Evolutionary conservation across 1,140 invertebrate genomes (phyloP).

Genomic region (Drosophila burlai): DNA sequence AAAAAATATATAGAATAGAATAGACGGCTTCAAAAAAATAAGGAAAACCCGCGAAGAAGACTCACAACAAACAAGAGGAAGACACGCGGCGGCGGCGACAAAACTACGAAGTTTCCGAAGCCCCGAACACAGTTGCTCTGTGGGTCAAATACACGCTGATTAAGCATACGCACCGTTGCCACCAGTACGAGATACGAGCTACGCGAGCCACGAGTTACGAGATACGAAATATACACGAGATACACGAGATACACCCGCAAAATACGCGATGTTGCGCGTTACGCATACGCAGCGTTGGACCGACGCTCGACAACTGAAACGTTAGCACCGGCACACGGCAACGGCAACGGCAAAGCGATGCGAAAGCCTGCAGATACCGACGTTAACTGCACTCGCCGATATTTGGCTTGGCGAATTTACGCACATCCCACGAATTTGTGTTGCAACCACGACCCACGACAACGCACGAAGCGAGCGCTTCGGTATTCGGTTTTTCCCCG

Average conservation of each 20-base stretch:
- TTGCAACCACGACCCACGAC: conserved; percentile 34
- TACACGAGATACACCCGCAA: background rate
- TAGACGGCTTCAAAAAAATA: background rate
- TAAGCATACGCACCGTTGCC: conserved; percentile 37
- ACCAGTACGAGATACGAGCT: too few relatives aligned
- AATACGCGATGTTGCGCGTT: conserved; percentile 14
- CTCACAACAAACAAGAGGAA: conserved; percentile 59
- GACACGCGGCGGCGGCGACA: conserved; percentile 16
- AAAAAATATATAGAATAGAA: conserved; percentile 18
- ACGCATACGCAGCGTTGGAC: conserved; percentile 38
- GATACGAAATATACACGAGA: conserved; percentile 4
- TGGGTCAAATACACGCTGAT: conserved; percentile 56
- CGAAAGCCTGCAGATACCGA: conserved; percentile 71
- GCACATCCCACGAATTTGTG: conserved; percentile 26
- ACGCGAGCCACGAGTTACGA: background rate
- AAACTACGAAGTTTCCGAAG: conserved; percentile 6
- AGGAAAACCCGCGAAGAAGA: conserved; percentile 21
- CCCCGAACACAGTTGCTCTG: conserved; percentile 37
- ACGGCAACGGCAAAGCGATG: conserved; percentile 42
- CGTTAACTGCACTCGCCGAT: conserved; percentile 71
- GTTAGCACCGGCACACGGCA: background rate
- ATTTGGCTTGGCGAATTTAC: conserved; percentile 67
- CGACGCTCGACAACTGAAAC: conserved; percentile 30
- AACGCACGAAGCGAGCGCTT: conserved; percentile 35
- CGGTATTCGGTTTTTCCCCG: conserved; percentile 5